A percentile compares a stretch with the other conserved stretches of the same genome.
phyloP scores from a whole-genome alignment of 2,888 invertebrate genomes.

The Miltochrista miniata region DNA sequence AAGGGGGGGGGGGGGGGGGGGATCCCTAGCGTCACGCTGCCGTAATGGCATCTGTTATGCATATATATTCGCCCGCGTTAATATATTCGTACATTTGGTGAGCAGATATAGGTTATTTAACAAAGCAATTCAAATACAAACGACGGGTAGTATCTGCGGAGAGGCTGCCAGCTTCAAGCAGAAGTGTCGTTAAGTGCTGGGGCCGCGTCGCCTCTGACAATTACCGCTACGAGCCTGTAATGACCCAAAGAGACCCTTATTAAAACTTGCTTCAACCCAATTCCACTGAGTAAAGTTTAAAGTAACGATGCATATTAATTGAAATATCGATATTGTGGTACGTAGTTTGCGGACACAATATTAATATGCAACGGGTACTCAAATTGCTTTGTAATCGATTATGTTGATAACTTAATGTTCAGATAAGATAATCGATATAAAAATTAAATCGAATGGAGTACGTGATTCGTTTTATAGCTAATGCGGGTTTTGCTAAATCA shows the following conservation, averaged over 20 bases:
- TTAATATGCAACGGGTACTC: slow-evolving; percentile 35
- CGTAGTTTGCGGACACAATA: slow-evolving; percentile 44
- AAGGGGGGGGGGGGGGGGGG: too few relatives aligned
- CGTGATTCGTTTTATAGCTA: neutral
- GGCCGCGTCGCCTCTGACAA: slow-evolving; percentile 61
- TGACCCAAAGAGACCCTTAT: slow-evolving; percentile 76
- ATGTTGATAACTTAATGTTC: neutral
- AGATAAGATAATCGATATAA: too few relatives aligned
- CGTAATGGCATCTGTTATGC: too few relatives aligned
- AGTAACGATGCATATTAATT: slow-evolving; percentile 75
- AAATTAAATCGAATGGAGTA: too few relatives aligned
- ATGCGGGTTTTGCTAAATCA: neutral
- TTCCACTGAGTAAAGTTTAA: slow-evolving; percentile 65
- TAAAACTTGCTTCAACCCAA: slow-evolving; percentile 72
- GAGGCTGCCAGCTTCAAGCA: slow-evolving; percentile 55
- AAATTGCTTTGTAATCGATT: slow-evolving; percentile 5
- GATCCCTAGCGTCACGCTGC: too few relatives aligned
- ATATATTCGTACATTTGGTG: slow-evolving; percentile 17
- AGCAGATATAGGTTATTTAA: slow-evolving; percentile 38
- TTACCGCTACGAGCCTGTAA: slow-evolving; percentile 72
- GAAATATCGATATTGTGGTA: slow-evolving; percentile 58
- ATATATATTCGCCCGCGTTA: slow-evolving; percentile 9
- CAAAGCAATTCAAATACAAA: slow-evolving; percentile 51
- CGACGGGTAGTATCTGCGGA: slow-evolving; percentile 44
- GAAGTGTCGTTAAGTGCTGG: slow-evolving; percentile 66